These are phyloP conservation scores for Xenopus borealis DNA, from an alignment of 2,113 vertebrate genomes.

Conservation along the genomic window DNA sequence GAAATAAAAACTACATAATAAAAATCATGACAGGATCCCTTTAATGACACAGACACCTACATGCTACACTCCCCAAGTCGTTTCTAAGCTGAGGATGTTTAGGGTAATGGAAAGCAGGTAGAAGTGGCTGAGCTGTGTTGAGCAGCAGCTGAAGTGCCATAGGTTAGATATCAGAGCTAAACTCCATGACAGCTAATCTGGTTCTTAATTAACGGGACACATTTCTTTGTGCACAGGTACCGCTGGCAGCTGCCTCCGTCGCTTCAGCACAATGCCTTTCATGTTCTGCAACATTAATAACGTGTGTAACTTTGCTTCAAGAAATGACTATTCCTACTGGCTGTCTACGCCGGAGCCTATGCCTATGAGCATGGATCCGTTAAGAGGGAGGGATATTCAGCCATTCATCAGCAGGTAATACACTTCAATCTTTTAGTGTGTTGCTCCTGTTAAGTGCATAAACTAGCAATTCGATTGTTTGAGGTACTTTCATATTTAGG, in stretches of 20 bases:
- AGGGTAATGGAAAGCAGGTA: too few species aligned
- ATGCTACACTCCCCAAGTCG: too few species aligned
- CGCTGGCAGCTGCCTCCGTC: slow-evolving; percentile 89
- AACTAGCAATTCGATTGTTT: too few species aligned
- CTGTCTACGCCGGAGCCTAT: slow-evolving; percentile 88
- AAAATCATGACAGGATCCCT: too few species aligned
- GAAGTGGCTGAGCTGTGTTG: too few species aligned
- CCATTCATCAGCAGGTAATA: slow-evolving; percentile 91
- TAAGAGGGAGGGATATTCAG: slow-evolving; percentile 83
- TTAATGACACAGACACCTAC: too few species aligned
- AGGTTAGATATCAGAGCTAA: too few species aligned
- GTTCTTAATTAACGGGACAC: neutral
- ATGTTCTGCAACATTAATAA: slow-evolving; percentile 99
- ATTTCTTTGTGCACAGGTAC: slow-evolving; percentile 72
- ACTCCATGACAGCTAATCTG: too few species aligned
- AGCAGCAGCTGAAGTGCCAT: too few species aligned
- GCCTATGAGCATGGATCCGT: slow-evolving; percentile 89
- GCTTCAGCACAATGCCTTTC: slow-evolving; percentile 98
- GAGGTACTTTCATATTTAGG: too few species aligned
- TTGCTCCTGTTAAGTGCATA: neutral
- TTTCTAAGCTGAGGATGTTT: too few species aligned
- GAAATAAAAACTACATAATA: too few species aligned
- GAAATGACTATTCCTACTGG: slow-evolving; percentile 98
- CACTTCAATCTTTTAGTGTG: neutral
- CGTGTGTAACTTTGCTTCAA: slow-evolving; percentile 94